A percentile compares a stretch with the other conserved stretches of the same genome.
Conservation (phyloP, 2,113 vertebrate genomes). For the Cyrtonyx montezumae region DNA sequence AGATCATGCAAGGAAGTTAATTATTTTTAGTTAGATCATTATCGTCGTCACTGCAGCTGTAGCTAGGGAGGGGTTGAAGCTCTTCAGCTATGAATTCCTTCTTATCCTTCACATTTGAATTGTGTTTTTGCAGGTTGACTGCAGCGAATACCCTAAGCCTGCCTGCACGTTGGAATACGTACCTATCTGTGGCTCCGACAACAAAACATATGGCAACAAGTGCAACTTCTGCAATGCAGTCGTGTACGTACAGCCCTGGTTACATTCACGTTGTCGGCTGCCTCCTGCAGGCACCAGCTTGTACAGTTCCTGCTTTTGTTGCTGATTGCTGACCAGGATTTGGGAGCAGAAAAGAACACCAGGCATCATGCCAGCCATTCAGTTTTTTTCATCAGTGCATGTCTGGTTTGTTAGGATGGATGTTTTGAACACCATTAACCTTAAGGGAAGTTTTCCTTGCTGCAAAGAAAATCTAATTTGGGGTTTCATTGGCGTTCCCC, state of each 20-base stretch:
- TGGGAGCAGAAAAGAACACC: neutral
- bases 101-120: neutral
- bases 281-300: neutral
- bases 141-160: constrained; percentile 8
- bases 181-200: constrained; percentile 76
- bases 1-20: constrained; percentile 34
- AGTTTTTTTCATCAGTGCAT: neutral
- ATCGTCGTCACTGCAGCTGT: neutral
- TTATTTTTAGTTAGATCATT: constrained; percentile 5
- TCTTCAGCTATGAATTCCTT: neutral
- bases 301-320: neutral
- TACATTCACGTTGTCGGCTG: neutral
- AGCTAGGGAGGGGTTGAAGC: neutral
- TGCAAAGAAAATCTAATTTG: neutral
- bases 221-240: constrained; percentile 54
- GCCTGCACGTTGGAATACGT: neutral
- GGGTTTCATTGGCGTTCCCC: neutral
- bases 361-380: neutral
- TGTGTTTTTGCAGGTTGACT: constrained; percentile 46
- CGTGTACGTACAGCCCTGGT: neutral
- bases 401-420: neutral
- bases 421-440: neutral
- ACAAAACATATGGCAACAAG: constrained; percentile 56
- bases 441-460: neutral
- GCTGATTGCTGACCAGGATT: neutral